These are phyloP conservation scores for Asobara japonica DNA, from an alignment of 1,140 invertebrate genomes.

Conservation along the genomic window DNA sequence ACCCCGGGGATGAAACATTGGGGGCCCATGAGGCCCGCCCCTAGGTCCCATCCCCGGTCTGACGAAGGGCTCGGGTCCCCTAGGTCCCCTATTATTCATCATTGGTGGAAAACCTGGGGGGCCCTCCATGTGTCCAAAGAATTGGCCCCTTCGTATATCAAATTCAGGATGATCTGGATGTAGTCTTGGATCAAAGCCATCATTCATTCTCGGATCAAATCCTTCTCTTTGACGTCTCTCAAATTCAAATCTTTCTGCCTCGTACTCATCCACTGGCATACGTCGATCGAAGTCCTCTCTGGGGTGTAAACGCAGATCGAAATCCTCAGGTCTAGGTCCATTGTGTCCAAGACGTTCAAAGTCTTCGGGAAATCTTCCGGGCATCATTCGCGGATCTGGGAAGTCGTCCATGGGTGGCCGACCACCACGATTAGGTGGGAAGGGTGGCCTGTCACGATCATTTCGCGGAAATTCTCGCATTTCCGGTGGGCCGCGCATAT, in stretches of 20 bases:
- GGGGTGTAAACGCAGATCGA: conserved; percentile 54
- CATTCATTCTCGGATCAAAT: conserved; percentile 48
- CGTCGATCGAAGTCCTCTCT: conserved; percentile 58
- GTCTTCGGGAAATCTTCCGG: conserved; percentile 53
- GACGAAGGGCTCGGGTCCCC: conserved; percentile 62
- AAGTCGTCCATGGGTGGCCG: conserved; percentile 54
- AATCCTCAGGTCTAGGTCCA: conserved; percentile 59
- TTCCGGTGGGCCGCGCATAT: conserved; percentile 47
- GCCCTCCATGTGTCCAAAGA: conserved; percentile 59
- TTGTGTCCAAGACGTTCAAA: conserved; percentile 57
- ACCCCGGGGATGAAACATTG: conserved; percentile 67
- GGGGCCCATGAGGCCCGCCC: conserved; percentile 59
- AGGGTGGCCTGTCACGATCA: conserved; percentile 51
- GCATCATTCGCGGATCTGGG: conserved; percentile 49
- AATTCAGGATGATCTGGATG: conserved; percentile 58
- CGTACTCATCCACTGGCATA: conserved; percentile 57
- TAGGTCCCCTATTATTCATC: conserved; percentile 58
- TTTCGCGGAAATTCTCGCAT: conserved; percentile 40
- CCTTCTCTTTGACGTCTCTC: conserved; percentile 56
- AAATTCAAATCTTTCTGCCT: conserved; percentile 59
- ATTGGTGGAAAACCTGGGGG: conserved; percentile 60
- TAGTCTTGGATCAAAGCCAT: conserved; percentile 54
- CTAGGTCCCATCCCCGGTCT: conserved; percentile 56
- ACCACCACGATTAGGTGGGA: conserved; percentile 46
- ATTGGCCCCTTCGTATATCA: conserved; percentile 58